Evolutionary conservation across 2,888 invertebrate species (phyloP).

Genomic region (Parasteatoda lunata): DNA sequence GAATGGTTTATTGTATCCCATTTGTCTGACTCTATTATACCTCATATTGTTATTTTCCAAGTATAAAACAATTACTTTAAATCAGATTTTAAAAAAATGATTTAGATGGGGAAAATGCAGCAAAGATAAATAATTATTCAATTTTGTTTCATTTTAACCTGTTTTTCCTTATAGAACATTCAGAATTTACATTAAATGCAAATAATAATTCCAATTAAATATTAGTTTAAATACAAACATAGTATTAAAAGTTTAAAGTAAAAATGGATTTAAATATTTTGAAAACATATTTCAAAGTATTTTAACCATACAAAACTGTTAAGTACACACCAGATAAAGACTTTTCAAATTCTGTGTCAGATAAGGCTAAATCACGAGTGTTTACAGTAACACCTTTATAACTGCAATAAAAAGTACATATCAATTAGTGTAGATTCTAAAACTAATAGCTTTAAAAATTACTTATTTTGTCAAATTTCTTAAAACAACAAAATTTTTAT

Average conservation of each 20-base stretch:
- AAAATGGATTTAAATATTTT: background rate
- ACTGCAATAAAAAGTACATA: conserved; percentile 26
- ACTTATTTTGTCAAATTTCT: no score
- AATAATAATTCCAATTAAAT: background rate
- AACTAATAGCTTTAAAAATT: background rate
- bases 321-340: conserved; percentile 36
- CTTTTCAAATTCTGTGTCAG: conserved; percentile 56
- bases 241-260: background rate
- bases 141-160: no score
- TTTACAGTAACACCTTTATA: conserved; percentile 56
- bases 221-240: background rate
- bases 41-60: no score
- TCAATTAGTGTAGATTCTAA: background rate
- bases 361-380: conserved; percentile 38
- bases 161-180: no score
- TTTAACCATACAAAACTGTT: background rate
- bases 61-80: no score
- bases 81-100: no score
- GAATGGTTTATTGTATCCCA: no score
- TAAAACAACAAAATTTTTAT: no score
- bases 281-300: background rate
- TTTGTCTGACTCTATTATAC: no score
- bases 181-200: no score
- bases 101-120: no score
- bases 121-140: no score